Base-by-base conservation (phyloP, 2,888 invertebrate species). In the Cyclophora punctaria region DNA sequence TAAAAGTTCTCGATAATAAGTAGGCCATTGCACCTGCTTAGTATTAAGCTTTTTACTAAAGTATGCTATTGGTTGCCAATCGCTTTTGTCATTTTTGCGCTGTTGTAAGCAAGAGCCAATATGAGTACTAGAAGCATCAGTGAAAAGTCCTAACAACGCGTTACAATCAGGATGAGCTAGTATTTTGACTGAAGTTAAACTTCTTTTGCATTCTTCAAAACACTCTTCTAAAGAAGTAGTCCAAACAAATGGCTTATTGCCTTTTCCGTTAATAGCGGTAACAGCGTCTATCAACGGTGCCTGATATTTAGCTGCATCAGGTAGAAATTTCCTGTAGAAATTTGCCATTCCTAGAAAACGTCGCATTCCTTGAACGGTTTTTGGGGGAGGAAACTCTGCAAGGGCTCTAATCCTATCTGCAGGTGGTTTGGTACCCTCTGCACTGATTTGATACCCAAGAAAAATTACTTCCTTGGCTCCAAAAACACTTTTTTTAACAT, bases 1-100 rank as follows among this genome's bases (percentile, higher is more conserved):
- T 2, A 76, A 56, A 0, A 83, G 60, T 57, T 80, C 76, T 3
- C 76, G 40, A 47, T 83, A 78, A 52, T 79, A 81, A 0, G 72
- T 63, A 7, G 66, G 59, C 67, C 67, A 60, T 5, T 49, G 5
- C 0, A 48, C 0, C 33, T 60, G 58, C 2, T 37, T 7, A 3
- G 47, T 0, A 3, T 43, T 56, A 3, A 58, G 44, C 34, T 60
- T 60, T 7, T 55, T 57, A 7, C 52, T 52, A 34, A 58, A 58
- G n/a, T 51, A 60, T 0, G 52, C 57, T 0, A 59, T 3, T 3
- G 61, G 57, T 4, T 45, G 41, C 56, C 53, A 61, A 1, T 50
- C 5, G 5, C 37, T 20, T 20, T 20, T 20, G n/a, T 57, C 48
- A 3, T 41, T 35, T 2, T 35, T 34, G 0, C 33, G 44, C 34